These are phyloP conservation scores for Thunnus albacares DNA, from an alignment of 2,797 vertebrate genomes.

Conservation along the genomic window DNA sequence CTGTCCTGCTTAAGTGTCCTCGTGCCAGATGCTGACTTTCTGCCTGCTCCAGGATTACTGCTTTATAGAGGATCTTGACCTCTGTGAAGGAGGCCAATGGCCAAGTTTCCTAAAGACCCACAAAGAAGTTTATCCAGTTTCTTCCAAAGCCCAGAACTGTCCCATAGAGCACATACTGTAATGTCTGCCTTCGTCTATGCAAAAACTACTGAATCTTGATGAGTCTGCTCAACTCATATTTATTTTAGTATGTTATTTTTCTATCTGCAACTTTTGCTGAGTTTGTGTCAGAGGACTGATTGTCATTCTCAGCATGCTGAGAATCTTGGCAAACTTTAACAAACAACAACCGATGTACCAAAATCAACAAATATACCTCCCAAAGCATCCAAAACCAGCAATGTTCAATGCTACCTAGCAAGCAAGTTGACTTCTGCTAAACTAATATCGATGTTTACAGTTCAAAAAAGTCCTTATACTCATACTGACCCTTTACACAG, in stretches of 20 bases:
- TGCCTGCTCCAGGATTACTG: slow-evolving; percentile 10
- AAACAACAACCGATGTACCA: neutral
- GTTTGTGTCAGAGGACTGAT: neutral
- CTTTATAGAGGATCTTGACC: slow-evolving; percentile 7
- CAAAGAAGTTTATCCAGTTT: neutral
- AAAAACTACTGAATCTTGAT: neutral
- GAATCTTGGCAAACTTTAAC: neutral
- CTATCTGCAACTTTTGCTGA: neutral
- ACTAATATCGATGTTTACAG: no score
- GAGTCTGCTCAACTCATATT: neutral
- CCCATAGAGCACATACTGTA: neutral
- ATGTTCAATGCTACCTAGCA: no score
- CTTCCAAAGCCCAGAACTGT: neutral
- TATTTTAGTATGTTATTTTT: neutral
- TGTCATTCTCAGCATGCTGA: no score
- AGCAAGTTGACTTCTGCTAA: neutral
- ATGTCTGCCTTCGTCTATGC: neutral
- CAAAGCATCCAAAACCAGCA: neutral
- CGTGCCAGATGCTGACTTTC: neutral
- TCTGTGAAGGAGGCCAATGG: neutral
- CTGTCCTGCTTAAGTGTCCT: slow-evolving; percentile 1
- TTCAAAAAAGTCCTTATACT: no score
- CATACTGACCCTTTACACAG: no score
- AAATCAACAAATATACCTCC: neutral
- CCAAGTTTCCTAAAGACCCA: neutral